Evolutionary conservation across 2,888 invertebrate genomes (phyloP), one percentile per base, ranked within the genome.

Genomic region (Meiosimyza platycephala): DNA sequence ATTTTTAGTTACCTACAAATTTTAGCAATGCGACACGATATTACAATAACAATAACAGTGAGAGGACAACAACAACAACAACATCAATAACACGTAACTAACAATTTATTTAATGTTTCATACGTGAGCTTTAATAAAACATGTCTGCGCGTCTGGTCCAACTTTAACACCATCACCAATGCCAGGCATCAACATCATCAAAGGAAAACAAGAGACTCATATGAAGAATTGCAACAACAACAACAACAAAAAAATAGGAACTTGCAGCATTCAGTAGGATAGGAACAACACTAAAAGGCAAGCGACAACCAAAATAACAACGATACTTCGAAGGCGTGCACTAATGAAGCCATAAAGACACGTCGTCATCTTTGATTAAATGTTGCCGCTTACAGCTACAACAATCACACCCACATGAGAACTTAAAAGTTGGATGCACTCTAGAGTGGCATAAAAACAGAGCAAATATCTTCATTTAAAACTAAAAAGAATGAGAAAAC

Each of bases 271-370:
- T 9, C 9, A 18, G 51, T 22, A 47, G 18, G 40, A 48, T 22
- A 16, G 18, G 52, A 68, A 18, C 6, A 50, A 22, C 48, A 59
- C 16, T n/a, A 59, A 59, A n/a, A 13, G n/a, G 22, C 15, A 33
- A 60, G 50, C 68, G 28, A 59, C 60, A 69, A 60, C 50, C 62
- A 50, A 48, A 69, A n/a, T 33, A 69, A 28, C 51, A 62, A 69
- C 64, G 51, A 33, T 28, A 12, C 7, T 47, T 13, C 51, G 47
- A 67, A 62, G 77, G 78, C 71, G 76, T 78, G 79, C 80, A 82
- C 82, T 85, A 85, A 85, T 85, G 85, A 85, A 85, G 85, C 86
- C 81, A 86, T 85, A 85, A 84, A 85, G 80, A 81, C 82, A 82
- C 83, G 79, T 84, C 73, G 69, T 68, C 72, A 72, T 70, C 66